phyloP scores from a whole-genome alignment of 1,140 invertebrate species.

The Arion vulgaris region DNA sequence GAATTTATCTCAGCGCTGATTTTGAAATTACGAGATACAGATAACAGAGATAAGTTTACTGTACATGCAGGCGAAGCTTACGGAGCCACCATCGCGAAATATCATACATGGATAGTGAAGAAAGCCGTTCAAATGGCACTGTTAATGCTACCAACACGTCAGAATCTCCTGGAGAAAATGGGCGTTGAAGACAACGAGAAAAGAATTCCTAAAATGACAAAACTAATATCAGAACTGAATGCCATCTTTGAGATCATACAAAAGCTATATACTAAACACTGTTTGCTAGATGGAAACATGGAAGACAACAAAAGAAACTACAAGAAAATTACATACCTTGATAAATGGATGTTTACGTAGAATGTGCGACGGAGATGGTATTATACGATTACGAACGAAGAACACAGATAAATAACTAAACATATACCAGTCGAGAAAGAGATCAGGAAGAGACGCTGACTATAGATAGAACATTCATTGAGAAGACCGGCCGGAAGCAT shows the following conservation, averaged over 20 bases:
- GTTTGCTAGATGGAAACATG: conserved; percentile 49
- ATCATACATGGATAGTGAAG: conserved; percentile 83
- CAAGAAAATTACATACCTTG: too few relatives aligned
- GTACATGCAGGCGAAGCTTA: conserved; percentile 85
- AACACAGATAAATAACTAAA: too few relatives aligned
- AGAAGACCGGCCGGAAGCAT: too few relatives aligned
- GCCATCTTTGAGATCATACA: conserved; percentile 44
- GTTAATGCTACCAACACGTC: conserved; percentile 84
- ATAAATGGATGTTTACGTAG: too few relatives aligned
- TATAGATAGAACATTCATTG: too few relatives aligned
- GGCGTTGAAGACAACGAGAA: conserved; percentile 44
- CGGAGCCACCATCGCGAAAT: conserved; percentile 85
- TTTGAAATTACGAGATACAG: conserved; percentile 79
- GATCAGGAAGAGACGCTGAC: too few relatives aligned
- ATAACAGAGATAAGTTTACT: conserved; percentile 81
- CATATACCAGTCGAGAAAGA: too few relatives aligned
- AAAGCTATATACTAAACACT: conserved; percentile 36
- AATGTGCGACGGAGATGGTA: too few relatives aligned
- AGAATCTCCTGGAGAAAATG: conserved; percentile 55
- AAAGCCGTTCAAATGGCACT: conserved; percentile 86
- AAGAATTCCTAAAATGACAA: conserved; percentile 40
- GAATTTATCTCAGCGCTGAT: conserved; percentile 91
- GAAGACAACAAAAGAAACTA: too few relatives aligned
- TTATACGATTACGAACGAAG: too few relatives aligned
- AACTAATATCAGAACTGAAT: conserved; percentile 35